phyloP scores from a whole-genome alignment of 2,797 vertebrate species.

The Melanotaenia nigrans region DNA sequence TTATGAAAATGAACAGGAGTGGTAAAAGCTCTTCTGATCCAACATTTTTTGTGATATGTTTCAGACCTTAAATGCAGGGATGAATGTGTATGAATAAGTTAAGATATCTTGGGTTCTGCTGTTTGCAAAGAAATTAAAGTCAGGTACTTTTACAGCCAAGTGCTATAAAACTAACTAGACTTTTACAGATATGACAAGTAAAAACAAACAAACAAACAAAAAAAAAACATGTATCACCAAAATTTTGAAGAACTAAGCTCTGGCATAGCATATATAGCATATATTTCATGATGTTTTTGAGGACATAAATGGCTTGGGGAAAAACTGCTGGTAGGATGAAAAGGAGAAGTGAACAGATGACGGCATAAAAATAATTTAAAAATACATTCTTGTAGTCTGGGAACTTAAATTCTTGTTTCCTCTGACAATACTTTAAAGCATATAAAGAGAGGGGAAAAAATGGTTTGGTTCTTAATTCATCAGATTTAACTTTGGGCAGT shows the following conservation, averaged over 20 bases:
- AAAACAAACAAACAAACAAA: neutral
- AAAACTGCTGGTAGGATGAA: rapidly evolving
- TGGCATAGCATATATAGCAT: neutral
- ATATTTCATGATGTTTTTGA: neutral
- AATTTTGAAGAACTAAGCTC: slow-evolving; percentile 7
- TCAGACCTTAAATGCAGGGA: too few species aligned
- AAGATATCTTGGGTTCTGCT: too few species aligned
- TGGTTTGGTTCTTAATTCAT: neutral
- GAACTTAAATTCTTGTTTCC: neutral
- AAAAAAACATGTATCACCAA: neutral
- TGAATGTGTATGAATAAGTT: too few species aligned
- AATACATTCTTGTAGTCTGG: neutral
- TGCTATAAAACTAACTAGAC: neutral
- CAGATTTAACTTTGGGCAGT: slow-evolving; percentile 6
- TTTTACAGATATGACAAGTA: neutral
- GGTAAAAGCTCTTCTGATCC: too few species aligned
- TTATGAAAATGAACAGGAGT: too few species aligned
- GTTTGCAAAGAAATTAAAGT: too few species aligned
- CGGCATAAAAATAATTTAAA: neutral
- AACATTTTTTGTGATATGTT: too few species aligned
- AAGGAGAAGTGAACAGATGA: neutral
- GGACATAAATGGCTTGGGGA: slow-evolving; percentile 3
- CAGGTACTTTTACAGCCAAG: too few species aligned
- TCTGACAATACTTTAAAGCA: neutral
- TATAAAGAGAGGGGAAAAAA: too few species aligned